Conservation (phyloP, 1,140 invertebrate species). For the Drosophila prosaltans region DNA sequence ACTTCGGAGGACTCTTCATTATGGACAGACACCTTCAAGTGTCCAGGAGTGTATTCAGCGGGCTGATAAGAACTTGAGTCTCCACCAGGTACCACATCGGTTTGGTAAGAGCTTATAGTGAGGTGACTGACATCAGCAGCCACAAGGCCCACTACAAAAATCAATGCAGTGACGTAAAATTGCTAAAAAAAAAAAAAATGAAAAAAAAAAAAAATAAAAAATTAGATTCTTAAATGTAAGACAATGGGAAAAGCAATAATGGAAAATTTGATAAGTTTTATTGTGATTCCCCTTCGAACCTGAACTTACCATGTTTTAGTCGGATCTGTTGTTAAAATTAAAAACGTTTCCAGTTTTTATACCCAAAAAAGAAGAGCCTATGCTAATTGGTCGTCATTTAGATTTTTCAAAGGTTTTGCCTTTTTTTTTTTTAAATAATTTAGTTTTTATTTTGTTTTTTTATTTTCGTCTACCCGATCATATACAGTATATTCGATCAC, state of each 20-base stretch:
- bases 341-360: constrained; percentile 68
- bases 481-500: constrained; percentile 3
- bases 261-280: background rate
- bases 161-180: constrained; percentile 56
- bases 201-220: background rate
- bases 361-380: constrained; percentile 59
- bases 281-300: constrained; percentile 49
- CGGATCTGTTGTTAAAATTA: constrained; percentile 58
- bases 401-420: constrained; percentile 28
- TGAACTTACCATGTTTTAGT: constrained; percentile 71
- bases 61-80: constrained; percentile 45
- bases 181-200: constrained; percentile 39
- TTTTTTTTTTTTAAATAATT: constrained; percentile 8
- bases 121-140: constrained; percentile 73
- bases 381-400: constrained; percentile 72
- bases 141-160: constrained; percentile 51
- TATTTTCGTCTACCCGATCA: constrained; percentile 15
- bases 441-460: constrained; percentile 16
- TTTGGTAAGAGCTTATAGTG: constrained; percentile 14
- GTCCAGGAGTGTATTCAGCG: constrained; percentile 25
- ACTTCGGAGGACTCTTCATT: background rate
- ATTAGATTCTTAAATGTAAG: background rate
- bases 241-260: background rate
- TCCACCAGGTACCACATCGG: constrained; percentile 32
- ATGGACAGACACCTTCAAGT: background rate